Evolutionary conservation across 1,140 invertebrate species (phyloP).

Genomic region (Alviniconcha marisindica): DNA sequence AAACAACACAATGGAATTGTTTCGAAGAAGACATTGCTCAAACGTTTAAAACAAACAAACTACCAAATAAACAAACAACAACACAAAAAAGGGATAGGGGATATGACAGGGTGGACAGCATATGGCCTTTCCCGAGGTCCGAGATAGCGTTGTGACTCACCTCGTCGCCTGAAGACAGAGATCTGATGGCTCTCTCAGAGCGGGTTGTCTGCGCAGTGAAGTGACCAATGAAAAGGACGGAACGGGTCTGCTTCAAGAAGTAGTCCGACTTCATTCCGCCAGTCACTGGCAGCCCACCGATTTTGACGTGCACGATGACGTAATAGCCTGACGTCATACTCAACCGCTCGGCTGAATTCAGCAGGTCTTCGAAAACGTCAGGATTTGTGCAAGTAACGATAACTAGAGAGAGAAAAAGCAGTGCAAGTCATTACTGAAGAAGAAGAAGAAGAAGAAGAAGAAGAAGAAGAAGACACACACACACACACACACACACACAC

Average conservation of each 20-base stretch:
- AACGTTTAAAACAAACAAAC: no score
- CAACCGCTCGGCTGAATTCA: neutral
- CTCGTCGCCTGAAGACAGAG: neutral
- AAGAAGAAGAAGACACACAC: no score
- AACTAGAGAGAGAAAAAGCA: neutral
- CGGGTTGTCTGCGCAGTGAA: neutral
- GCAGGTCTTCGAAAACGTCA: neutral
- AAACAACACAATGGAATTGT: no score
- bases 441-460: no score
- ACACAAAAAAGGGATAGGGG: no score
- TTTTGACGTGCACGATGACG: conserved; percentile 10
- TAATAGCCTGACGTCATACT: conserved; percentile 11
- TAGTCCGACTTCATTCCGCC: neutral
- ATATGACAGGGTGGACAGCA: no score
- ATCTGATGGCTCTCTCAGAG: neutral
- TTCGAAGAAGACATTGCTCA: no score
- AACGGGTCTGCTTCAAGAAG: no score
- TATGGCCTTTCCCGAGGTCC: no score
- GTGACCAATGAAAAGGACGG: neutral
- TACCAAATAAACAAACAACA: no score
- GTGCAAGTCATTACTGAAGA: neutral
- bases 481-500: no score
- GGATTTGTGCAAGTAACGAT: neutral
- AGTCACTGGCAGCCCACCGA: neutral
- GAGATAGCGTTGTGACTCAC: neutral